Evolutionary conservation across 1,140 invertebrate genomes (phyloP).

Genomic region (Hypothenemus hampei): DNA sequence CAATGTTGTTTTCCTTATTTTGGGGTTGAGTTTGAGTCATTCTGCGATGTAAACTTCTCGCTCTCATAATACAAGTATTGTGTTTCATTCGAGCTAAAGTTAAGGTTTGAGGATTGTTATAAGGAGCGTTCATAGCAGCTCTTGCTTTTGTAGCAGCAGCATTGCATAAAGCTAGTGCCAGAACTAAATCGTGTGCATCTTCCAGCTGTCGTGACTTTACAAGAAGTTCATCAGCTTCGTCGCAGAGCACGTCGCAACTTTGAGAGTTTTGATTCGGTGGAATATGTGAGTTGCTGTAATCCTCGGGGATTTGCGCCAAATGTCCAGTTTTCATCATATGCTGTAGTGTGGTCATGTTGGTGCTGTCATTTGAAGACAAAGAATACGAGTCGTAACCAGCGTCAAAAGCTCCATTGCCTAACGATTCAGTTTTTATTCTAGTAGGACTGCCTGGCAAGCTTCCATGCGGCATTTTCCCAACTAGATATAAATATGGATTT

Average conservation of each 20-base stretch:
- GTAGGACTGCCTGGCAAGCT: too few species aligned
- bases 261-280: slow-evolving; percentile 25
- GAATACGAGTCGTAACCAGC: slow-evolving; percentile 90
- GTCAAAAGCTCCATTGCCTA: slow-evolving; percentile 66
- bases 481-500: slow-evolving; percentile 79
- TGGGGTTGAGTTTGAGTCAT: slow-evolving; percentile 59
- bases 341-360: slow-evolving; percentile 62
- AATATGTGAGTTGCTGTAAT: slow-evolving; percentile 43
- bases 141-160: slow-evolving; percentile 75
- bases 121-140: slow-evolving; percentile 88
- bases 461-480: slow-evolving; percentile 60
- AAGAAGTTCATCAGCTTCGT: slow-evolving; percentile 78
- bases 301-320: slow-evolving; percentile 63
- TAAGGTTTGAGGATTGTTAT: slow-evolving; percentile 84
- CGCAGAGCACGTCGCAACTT: slow-evolving; percentile 73
- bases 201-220: slow-evolving; percentile 77
- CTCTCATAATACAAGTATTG: slow-evolving; percentile 88
- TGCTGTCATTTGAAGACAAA: slow-evolving; percentile 79
- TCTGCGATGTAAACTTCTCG: slow-evolving; percentile 75
- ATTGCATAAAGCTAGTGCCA: slow-evolving; percentile 71
- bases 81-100: slow-evolving; percentile 89
- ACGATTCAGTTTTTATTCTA: slow-evolving; percentile 54
- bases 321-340: slow-evolving; percentile 65
- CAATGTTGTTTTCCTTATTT: slow-evolving; percentile 54
- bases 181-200: slow-evolving; percentile 74